Percentiles rank a stretch among this genome's conserved stretches.
phyloP scores from a whole-genome alignment of 2,113 vertebrate genomes.

The Rhea pennata region DNA sequence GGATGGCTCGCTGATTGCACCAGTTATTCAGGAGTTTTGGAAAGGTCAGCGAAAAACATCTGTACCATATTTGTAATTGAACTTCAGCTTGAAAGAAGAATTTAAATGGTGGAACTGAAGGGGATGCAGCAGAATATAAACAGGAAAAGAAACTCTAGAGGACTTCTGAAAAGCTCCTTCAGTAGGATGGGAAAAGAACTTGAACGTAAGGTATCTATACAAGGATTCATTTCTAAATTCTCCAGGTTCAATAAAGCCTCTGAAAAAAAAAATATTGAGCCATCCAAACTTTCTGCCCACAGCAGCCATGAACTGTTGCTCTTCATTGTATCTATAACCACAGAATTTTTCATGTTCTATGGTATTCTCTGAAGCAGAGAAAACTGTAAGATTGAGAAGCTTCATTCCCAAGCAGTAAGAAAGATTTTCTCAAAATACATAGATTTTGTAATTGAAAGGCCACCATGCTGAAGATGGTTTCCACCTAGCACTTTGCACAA shows the following conservation, averaged over 20 bases:
- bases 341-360: neutral
- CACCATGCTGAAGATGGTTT: neutral
- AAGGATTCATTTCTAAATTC: neutral
- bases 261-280: neutral
- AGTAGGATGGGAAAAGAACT: neutral
- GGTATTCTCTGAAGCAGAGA: neutral
- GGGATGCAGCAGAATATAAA: conserved; percentile 4
- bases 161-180: neutral
- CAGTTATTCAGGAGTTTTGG: conserved; percentile 2
- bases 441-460: neutral
- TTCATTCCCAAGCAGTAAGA: neutral
- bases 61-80: conserved; percentile 28
- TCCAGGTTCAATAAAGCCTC: neutral
- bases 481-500: neutral
- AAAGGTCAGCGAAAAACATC: conserved; percentile 39
- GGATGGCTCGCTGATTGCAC: conserved; percentile 27
- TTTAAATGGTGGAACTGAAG: conserved; percentile 43
- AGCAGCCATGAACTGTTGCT: neutral
- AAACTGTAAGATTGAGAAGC: neutral
- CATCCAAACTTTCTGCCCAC: neutral
- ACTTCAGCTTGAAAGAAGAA: conserved; percentile 41
- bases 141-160: neutral
- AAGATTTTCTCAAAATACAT: neutral
- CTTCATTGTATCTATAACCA: neutral
- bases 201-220: neutral